Percentiles rank a stretch among this genome's conserved stretches.
phyloP scores from a whole-genome alignment of 2,888 invertebrate genomes.

The Acleris cristana region DNA sequence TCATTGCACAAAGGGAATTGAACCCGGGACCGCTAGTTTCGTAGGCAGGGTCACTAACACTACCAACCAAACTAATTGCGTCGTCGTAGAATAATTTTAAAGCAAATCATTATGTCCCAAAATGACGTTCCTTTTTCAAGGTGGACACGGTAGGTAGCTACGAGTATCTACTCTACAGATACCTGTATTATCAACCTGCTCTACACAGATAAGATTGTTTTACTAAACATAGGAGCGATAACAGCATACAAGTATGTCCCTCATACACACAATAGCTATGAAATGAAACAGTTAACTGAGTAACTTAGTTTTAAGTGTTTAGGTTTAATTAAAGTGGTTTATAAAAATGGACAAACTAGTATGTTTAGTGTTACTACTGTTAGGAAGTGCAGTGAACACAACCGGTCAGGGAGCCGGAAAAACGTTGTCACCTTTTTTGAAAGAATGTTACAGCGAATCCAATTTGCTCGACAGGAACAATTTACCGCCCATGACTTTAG shows the following conservation, averaged over 20 bases:
- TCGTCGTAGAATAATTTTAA: too few species aligned
- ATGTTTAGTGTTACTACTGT: conserved; percentile 5
- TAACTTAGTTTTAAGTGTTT: conserved; percentile 12
- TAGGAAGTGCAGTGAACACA: conserved; percentile 23
- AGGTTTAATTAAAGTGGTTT: background rate
- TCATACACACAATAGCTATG: conserved; percentile 23
- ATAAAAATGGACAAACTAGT: conserved; percentile 19
- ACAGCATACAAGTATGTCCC: conserved; percentile 25
- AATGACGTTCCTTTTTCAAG: conserved; percentile 11
- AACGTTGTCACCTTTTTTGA: conserved; percentile 38
- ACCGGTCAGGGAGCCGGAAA: conserved; percentile 37
- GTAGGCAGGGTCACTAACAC: too few species aligned
- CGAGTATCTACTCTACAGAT: background rate
- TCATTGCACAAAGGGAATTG: too few species aligned
- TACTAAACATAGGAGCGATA: conserved; percentile 25
- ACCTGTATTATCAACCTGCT: conserved; percentile 30
- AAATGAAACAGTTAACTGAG: conserved; percentile 12
- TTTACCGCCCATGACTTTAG: conserved; percentile 85
- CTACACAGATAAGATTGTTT: conserved; percentile 41
- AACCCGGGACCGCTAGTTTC: too few species aligned
- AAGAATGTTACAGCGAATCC: conserved; percentile 85
- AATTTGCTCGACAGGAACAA: conserved; percentile 81
- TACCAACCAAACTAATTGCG: too few species aligned
- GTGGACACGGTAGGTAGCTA: conserved; percentile 18
- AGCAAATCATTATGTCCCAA: background rate